A percentile compares a stretch with the other conserved stretches of the same genome.
Conservation (phyloP, 2,113 vertebrate genomes). For the Ancistrus triradiatus region DNA sequence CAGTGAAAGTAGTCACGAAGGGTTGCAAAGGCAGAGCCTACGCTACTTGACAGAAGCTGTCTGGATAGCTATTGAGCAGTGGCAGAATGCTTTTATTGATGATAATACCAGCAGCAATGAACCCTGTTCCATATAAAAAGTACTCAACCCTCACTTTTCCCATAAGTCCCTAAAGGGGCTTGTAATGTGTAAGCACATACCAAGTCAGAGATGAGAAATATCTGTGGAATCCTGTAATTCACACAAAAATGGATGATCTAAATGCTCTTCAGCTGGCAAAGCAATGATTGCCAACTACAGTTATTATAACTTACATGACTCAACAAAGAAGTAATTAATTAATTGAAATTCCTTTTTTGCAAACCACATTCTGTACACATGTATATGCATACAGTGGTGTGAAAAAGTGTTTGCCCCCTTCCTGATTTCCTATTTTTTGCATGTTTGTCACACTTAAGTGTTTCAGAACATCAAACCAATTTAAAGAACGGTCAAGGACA, state of each 20-base stretch:
- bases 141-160: conserved; percentile 11
- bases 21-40: conserved; percentile 15
- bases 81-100: conserved; percentile 31
- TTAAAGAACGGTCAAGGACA: too few species aligned
- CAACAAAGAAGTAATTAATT: too few species aligned
- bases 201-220: conserved; percentile 39
- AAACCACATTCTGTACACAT: too few species aligned
- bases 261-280: conserved; percentile 15
- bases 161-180: conserved; percentile 6
- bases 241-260: conserved; percentile 27
- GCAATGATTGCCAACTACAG: background rate
- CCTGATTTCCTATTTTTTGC: too few species aligned
- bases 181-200: conserved; percentile 27
- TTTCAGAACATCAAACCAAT: too few species aligned
- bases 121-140: conserved; percentile 12
- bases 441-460: too few species aligned
- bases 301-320: background rate
- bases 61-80: conserved; percentile 47
- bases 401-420: too few species aligned
- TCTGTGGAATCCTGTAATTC: background rate
- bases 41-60: conserved; percentile 30
- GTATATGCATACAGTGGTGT: too few species aligned
- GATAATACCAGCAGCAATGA: conserved; percentile 45
- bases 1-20: conserved; percentile 35
- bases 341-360: too few species aligned